Conservation (phyloP, 2,888 invertebrate genomes). For the Stenichneumon culpator region DNA sequence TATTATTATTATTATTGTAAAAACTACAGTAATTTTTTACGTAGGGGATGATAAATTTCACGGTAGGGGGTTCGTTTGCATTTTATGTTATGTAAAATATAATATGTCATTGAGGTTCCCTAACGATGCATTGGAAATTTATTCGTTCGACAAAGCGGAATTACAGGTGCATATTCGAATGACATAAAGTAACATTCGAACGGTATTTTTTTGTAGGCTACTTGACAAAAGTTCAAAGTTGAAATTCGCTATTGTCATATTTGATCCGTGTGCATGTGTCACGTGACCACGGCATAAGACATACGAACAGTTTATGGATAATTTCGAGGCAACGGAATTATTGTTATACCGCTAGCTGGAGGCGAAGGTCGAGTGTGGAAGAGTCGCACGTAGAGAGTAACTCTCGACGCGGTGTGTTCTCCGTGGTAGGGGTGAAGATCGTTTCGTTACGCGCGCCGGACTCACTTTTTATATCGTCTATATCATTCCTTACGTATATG, state of each 20-base stretch:
- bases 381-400: constrained; percentile 29
- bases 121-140: not conserved
- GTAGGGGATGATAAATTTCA: too few relatives aligned
- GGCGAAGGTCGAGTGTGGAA: constrained; percentile 58
- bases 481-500: not conserved
- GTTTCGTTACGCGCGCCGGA: constrained; percentile 41
- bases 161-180: not conserved
- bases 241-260: not conserved
- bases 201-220: not conserved
- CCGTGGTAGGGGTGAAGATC: constrained; percentile 24
- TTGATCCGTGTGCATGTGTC: not conserved
- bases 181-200: not conserved
- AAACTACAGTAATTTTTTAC: too few relatives aligned
- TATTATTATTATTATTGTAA: too few relatives aligned
- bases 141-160: not conserved
- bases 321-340: constrained; percentile 21
- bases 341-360: constrained; percentile 45
- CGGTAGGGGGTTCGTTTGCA: too few relatives aligned
- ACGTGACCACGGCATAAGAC: constrained; percentile 23
- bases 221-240: not conserved
- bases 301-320: constrained; percentile 30
- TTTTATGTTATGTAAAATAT: too few relatives aligned
- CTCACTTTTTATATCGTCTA: constrained; percentile 51
- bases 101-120: not conserved
- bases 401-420: constrained; percentile 18